Conservation (phyloP, 53 echinoderm and acorn worm genomes). For the Stichopus horrens region DNA sequence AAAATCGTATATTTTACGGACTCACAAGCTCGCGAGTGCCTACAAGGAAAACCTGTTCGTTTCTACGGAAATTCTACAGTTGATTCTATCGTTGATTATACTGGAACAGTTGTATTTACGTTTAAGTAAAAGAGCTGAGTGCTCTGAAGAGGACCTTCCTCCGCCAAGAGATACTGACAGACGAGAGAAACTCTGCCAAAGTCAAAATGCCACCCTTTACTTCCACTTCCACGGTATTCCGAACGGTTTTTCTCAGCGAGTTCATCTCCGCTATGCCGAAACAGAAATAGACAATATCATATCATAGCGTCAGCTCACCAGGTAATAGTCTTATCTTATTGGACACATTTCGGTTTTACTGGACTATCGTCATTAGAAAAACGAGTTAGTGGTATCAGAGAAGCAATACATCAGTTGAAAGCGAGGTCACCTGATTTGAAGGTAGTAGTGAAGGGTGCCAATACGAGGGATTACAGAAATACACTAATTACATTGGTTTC, state of each 20-base stretch:
- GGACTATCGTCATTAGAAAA: background rate
- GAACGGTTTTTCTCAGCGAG: background rate
- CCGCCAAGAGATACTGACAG: background rate
- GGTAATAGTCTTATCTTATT: background rate
- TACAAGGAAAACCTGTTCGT: background rate
- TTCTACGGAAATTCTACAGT: conserved; percentile 21
- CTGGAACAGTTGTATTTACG: background rate
- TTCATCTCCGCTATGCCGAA: background rate
- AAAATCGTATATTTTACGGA: background rate
- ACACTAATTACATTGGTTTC: conserved; percentile 9
- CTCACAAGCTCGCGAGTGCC: background rate
- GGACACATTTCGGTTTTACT: conserved; percentile 18
- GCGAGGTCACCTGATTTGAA: background rate
- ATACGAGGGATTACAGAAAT: conserved; percentile 14
- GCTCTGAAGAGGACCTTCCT: background rate
- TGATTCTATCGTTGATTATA: no score
- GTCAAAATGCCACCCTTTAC: background rate
- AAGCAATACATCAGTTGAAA: background rate
- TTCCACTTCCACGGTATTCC: conserved; percentile 26
- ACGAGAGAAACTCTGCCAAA: background rate
- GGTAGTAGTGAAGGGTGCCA: background rate
- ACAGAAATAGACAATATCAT: conserved; percentile 15
- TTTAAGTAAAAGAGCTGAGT: background rate
- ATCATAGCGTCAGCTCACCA: background rate
- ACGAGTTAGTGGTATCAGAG: background rate